Conservation (phyloP, 92 coral and sea anemone genomes). For the Zoanthus solanderi region DNA sequence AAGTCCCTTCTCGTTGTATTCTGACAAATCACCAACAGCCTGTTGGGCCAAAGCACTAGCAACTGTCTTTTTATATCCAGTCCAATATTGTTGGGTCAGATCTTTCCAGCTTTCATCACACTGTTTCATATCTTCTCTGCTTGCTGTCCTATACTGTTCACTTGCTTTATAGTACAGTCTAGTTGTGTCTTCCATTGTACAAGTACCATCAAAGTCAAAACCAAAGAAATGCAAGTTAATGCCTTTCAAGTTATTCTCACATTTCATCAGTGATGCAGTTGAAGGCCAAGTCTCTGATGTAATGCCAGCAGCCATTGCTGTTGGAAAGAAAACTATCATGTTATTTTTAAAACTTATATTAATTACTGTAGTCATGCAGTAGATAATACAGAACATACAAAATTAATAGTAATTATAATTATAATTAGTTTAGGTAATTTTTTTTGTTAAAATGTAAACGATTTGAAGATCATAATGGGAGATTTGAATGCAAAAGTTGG, state of each 20-base stretch:
- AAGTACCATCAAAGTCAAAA: constrained; percentile 96
- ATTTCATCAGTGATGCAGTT: constrained; percentile 47
- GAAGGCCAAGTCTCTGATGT: constrained; percentile 45
- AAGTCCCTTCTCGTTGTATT: constrained; percentile 70
- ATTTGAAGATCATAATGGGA: background rate
- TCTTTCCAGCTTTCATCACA: constrained; percentile 82
- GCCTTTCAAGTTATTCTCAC: constrained; percentile 74
- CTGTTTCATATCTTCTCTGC: constrained; percentile 53
- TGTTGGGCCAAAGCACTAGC: constrained; percentile 44
- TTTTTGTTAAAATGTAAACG: background rate
- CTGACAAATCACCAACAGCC: constrained; percentile 41
- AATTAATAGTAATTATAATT: too few relatives aligned
- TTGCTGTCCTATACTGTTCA: constrained; percentile 72
- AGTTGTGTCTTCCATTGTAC: constrained; percentile 84
- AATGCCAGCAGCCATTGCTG: constrained; percentile 23
- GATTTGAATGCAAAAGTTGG: constrained; percentile 12
- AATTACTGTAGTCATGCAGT: too few relatives aligned
- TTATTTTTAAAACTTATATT: too few relatives aligned
- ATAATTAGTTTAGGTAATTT: too few relatives aligned
- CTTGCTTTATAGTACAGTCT: constrained; percentile 87
- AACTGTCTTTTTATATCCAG: constrained; percentile 68
- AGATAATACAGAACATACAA: too few relatives aligned
- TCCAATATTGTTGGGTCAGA: constrained; percentile 65
- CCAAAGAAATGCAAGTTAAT: constrained; percentile 76
- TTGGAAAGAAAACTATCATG: background rate